A percentile compares a stretch with the other conserved stretches of the same genome.
These are phyloP conservation scores for Drusus annulatus DNA, from an alignment of 1,140 invertebrate species.

Conservation along the genomic window DNA sequence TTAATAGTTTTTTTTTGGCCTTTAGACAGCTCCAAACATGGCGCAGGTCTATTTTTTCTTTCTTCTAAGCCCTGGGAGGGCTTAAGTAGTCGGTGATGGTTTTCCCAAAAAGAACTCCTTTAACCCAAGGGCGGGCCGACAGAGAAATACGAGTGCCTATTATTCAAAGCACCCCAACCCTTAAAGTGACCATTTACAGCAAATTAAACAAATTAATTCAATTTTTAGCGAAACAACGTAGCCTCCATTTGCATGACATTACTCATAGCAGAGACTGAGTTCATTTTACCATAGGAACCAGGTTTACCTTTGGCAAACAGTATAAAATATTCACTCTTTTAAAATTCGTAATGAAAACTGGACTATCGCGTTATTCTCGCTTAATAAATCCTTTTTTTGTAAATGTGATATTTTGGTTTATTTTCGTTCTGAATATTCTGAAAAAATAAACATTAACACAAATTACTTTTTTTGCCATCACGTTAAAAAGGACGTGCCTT, in stretches of 20 bases:
- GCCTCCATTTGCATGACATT: conserved; percentile 28
- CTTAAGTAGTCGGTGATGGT: not conserved
- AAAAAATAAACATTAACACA: too few species aligned
- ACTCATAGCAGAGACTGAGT: not conserved
- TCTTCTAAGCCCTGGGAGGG: not conserved
- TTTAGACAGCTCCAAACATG: too few species aligned
- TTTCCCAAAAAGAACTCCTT: not conserved
- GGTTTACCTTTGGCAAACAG: conserved; percentile 6
- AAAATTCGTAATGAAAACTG: conserved; percentile 18
- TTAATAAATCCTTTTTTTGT: conserved; percentile 4
- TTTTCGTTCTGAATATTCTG: too few species aligned
- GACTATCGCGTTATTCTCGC: not conserved
- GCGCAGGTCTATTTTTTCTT: too few species aligned
- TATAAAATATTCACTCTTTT: conserved; percentile 32
- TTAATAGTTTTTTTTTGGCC: too few species aligned
- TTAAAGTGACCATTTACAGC: conserved; percentile 50
- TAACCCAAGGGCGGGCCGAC: conserved; percentile 2
- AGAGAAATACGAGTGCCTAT: conserved; percentile 30
- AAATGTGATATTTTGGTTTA: not conserved
- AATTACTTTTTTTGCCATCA: too few species aligned
- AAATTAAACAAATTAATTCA: conserved; percentile 56
- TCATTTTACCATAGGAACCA: not conserved
- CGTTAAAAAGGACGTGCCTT: too few species aligned
- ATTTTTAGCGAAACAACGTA: conserved; percentile 40
- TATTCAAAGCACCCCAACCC: conserved; percentile 17